These are phyloP conservation scores for Agriopis leucophaearia DNA, from an alignment of 2,888 invertebrate genomes.

Conservation along the genomic window DNA sequence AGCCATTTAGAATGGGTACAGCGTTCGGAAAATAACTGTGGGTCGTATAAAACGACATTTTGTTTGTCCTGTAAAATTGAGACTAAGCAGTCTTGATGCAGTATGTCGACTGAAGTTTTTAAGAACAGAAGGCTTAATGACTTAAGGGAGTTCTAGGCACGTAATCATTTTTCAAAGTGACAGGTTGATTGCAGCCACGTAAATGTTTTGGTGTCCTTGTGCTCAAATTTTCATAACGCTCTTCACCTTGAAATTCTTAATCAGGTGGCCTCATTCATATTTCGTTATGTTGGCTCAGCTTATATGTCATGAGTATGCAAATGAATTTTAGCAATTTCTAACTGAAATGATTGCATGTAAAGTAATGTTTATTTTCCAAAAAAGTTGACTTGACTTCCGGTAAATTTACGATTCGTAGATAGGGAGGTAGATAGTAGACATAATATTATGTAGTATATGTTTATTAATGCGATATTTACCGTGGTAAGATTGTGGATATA, in stretches of 20 bases:
- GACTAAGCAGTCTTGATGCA: constrained; percentile 44
- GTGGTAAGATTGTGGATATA: no score
- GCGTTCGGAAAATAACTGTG: constrained; percentile 63
- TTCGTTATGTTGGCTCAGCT: constrained; percentile 13
- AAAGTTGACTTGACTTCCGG: not conserved
- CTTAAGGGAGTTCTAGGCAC: constrained; percentile 48
- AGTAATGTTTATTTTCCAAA: no score
- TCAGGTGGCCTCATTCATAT: constrained; percentile 27
- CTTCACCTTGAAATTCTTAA: constrained; percentile 67
- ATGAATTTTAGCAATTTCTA: not conserved
- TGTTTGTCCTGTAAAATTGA: constrained; percentile 31
- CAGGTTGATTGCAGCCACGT: constrained; percentile 74
- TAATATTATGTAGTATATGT: no score
- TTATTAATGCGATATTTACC: no score
- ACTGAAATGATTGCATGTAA: no score
- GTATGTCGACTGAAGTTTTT: constrained; percentile 55
- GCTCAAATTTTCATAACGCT: constrained; percentile 69
- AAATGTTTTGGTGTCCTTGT: constrained; percentile 66
- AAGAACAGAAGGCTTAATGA: constrained; percentile 58
- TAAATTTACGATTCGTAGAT: not conserved
- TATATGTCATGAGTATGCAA: not conserved
- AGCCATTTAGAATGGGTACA: constrained; percentile 69
- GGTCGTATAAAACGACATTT: constrained; percentile 70
- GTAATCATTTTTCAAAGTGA: constrained; percentile 72
- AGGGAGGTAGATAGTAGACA: not conserved